Evolutionary conservation across 2,888 invertebrate species (phyloP).

Genomic region (Agriopis leucophaearia): DNA sequence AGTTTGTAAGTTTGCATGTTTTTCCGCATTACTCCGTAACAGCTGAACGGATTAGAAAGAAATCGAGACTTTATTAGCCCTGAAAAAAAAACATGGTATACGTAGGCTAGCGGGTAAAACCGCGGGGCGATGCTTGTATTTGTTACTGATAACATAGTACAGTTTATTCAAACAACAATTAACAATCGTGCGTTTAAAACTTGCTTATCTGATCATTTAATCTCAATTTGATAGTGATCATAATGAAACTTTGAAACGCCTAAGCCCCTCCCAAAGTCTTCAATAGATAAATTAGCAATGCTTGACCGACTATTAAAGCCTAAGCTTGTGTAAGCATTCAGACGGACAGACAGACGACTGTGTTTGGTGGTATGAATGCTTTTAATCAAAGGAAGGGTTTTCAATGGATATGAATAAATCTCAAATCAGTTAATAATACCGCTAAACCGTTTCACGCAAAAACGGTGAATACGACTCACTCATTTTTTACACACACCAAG

Average conservation of each 20-base stretch:
- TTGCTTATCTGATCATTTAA: background rate
- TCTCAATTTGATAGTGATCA: conserved; percentile 1
- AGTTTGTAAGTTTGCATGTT: no score
- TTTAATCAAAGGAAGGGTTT: conserved; percentile 7
- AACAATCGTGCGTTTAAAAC: background rate
- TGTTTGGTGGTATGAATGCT: conserved; percentile 9
- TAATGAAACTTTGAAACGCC: background rate
- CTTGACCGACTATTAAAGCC: conserved; percentile 9
- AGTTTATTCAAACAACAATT: background rate
- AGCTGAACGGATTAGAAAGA: no score
- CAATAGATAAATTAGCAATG: conserved; percentile 10
- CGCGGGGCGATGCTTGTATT: no score
- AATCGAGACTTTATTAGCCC: no score
- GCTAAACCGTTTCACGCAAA: no score
- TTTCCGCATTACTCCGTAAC: no score
- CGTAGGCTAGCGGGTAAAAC: no score
- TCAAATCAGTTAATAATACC: background rate
- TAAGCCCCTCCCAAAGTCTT: background rate
- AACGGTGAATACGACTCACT: no score
- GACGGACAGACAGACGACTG: background rate
- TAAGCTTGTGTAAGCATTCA: conserved; percentile 16
- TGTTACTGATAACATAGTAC: background rate
- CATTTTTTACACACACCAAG: no score
- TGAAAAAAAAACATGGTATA: no score
- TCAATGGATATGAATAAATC: conserved; percentile 2